phyloP scores from a whole-genome alignment of 2,797 vertebrate genomes.

The Periparus ater region DNA sequence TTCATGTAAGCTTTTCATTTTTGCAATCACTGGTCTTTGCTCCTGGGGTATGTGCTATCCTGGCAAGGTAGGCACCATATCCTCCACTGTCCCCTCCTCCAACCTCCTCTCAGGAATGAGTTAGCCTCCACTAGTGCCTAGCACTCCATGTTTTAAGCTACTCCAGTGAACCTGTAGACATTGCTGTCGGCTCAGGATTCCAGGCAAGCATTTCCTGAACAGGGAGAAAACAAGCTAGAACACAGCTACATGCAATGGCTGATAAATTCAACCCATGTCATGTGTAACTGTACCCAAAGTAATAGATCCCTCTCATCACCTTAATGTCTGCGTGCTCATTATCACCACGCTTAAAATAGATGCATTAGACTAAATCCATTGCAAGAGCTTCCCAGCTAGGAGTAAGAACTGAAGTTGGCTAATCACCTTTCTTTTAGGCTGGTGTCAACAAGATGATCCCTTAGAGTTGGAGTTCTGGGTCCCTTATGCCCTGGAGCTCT shows the following conservation, averaged over 20 bases:
- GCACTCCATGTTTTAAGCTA: slow-evolving; percentile 70
- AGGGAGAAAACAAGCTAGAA: slow-evolving; percentile 39
- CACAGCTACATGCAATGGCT: slow-evolving; percentile 31
- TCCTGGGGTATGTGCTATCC: slow-evolving; percentile 10
- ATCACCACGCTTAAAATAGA: slow-evolving; percentile 28
- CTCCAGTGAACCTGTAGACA: slow-evolving; percentile 62
- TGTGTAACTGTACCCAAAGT: slow-evolving; percentile 37
- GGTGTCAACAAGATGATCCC: slow-evolving; percentile 15
- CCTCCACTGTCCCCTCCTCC: slow-evolving; percentile 54
- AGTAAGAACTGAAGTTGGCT: not conserved
- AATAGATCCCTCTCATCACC: slow-evolving; percentile 24
- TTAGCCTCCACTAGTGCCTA: slow-evolving; percentile 76
- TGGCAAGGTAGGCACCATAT: slow-evolving; percentile 29
- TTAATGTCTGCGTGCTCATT: slow-evolving; percentile 22
- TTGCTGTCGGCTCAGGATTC: slow-evolving; percentile 69
- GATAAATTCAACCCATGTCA: slow-evolving; percentile 39
- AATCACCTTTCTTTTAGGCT: slow-evolving; percentile 41
- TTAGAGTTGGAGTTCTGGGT: slow-evolving; percentile 4
- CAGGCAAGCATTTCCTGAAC: slow-evolving; percentile 62
- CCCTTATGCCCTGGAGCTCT: slow-evolving; percentile 40
- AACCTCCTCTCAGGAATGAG: slow-evolving; percentile 72
- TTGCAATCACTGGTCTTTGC: slow-evolving; percentile 25
- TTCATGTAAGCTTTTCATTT: not conserved
- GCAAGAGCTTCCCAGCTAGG: slow-evolving; percentile 51
- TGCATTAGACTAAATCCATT: slow-evolving; percentile 49